phyloP scores from a whole-genome alignment of 64 coral and sea anemone genomes.

The Hydrozoanthus tunicans region DNA sequence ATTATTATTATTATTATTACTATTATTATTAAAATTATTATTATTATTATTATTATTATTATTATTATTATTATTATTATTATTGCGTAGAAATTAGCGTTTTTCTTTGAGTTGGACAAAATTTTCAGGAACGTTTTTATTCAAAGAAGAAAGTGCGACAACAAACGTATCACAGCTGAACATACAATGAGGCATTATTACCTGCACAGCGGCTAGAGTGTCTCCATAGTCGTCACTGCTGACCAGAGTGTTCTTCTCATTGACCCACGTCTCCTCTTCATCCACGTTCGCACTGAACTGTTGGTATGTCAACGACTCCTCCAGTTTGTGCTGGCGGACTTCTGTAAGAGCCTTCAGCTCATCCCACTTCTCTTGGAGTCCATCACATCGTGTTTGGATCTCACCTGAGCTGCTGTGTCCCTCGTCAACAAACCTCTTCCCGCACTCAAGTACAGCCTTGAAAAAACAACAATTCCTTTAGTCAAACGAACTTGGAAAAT shows the following conservation, averaged over 20 bases:
- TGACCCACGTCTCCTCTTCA: constrained; percentile 97
- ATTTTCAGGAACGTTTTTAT: no score
- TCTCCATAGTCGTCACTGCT: constrained; percentile 97
- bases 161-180: no score
- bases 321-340: constrained; percentile 89
- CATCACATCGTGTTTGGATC: constrained; percentile 86
- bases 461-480: neutral
- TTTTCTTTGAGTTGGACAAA: no score
- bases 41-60: no score
- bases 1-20: no score
- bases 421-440: constrained; percentile 93
- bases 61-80: no score
- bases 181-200: neutral
- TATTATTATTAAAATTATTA: no score
- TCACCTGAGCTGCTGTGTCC: constrained; percentile 91
- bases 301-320: constrained; percentile 95
- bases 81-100: no score
- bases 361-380: constrained; percentile 96
- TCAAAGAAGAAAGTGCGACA: no score
- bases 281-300: constrained; percentile 99
- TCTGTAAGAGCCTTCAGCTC: constrained; percentile 85
- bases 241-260: constrained; percentile 98
- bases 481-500: no score
- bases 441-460: constrained; percentile 83
- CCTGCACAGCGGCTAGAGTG: constrained; percentile 95